These are phyloP conservation scores for Gallinago stenura DNA, from an alignment of 2,797 vertebrate species.

Conservation along the genomic window DNA sequence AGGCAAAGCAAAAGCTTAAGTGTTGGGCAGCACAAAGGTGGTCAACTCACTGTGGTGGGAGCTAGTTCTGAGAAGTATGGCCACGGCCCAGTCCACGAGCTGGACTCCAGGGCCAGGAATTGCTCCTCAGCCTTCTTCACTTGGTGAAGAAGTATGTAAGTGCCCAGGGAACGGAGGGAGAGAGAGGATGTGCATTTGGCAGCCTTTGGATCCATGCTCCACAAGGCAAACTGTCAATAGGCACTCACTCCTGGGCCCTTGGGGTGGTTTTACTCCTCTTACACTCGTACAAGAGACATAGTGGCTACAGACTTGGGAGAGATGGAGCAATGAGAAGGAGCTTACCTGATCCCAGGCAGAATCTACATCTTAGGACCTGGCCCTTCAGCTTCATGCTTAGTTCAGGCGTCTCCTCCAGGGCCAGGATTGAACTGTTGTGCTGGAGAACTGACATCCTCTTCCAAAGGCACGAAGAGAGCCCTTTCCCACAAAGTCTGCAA, in stretches of 20 bases:
- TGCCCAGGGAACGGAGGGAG: not conserved
- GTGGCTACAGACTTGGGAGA: not conserved
- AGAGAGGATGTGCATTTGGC: not conserved
- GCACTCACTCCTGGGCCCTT: not conserved
- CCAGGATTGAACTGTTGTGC: fast-evolving
- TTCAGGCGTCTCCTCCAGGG: not conserved
- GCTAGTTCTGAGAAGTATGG: not conserved
- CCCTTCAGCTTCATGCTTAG: not conserved
- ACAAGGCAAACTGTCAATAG: not conserved
- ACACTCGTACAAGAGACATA: not conserved
- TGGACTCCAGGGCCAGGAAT: not conserved
- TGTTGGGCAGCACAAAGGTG: not conserved
- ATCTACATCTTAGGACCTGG: not conserved
- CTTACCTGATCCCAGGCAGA: not conserved
- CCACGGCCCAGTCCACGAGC: not conserved
- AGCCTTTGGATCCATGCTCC: not conserved
- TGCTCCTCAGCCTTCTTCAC: not conserved
- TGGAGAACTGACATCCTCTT: not conserved
- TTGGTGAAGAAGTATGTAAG: not conserved
- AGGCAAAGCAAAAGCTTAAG: not conserved
- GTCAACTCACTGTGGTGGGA: not conserved
- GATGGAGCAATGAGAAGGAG: not conserved
- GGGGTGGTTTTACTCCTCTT: fast-evolving
- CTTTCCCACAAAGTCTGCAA: not conserved
- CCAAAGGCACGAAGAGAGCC: not conserved